Percentiles rank a stretch among this genome's conserved stretches.
phyloP scores from a whole-genome alignment of 1,140 invertebrate species.

The Cotesia typhae region DNA sequence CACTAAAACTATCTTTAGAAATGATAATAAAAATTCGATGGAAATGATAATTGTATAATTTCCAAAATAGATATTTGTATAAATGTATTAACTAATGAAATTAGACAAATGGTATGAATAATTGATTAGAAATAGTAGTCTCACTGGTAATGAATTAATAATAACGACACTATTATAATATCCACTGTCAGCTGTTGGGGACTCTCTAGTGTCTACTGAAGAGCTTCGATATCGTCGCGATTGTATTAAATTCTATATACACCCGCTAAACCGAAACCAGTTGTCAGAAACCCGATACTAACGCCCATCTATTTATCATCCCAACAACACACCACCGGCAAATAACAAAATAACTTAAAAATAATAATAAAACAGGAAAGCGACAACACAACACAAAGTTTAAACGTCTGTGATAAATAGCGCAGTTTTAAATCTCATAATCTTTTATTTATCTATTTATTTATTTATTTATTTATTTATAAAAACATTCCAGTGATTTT shows the following conservation, averaged over 20 bases:
- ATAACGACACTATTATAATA: not conserved
- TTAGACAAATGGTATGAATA: not conserved
- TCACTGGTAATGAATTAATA: not conserved
- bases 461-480: not conserved
- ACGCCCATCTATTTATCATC: constrained; percentile 49
- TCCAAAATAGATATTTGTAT: too few relatives aligned
- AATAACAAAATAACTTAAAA: constrained; percentile 35
- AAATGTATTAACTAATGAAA: not conserved
- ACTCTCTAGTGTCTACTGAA: constrained; percentile 17
- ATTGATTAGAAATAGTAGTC: not conserved
- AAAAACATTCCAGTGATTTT: not conserved
- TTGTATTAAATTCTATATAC: constrained; percentile 14
- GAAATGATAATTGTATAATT: too few relatives aligned
- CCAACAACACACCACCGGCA: constrained; percentile 18
- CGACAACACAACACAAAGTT: not conserved
- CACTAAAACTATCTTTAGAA: too few relatives aligned
- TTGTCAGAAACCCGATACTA: constrained; percentile 41
- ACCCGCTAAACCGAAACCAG: constrained; percentile 15
- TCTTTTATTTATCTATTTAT: constrained; percentile 1
- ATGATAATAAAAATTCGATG: too few relatives aligned
- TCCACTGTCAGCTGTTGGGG: constrained; percentile 24
- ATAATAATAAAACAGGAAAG: not conserved
- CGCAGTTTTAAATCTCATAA: not conserved
- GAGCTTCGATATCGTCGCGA: constrained; percentile 16
- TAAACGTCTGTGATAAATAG: too few relatives aligned